These are phyloP conservation scores for Amphimallon solstitiale DNA, from an alignment of 2,888 invertebrate species.

Conservation along the genomic window DNA sequence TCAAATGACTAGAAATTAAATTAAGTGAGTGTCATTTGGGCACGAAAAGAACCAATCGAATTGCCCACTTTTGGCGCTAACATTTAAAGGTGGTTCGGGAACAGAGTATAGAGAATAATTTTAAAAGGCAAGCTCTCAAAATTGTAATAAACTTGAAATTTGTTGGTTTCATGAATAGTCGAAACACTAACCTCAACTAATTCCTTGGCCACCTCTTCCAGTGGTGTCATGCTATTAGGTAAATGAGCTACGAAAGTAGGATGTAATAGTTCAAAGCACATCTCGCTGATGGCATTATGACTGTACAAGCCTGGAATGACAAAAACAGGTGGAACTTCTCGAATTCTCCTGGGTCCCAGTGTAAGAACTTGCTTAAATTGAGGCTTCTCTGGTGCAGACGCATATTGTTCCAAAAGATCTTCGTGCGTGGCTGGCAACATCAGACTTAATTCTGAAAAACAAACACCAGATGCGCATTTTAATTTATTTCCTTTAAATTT, in stretches of 20 bases:
- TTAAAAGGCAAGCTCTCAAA: no score
- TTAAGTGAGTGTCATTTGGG: no score
- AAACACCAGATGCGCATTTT: not conserved
- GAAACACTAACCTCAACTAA: constrained; percentile 52
- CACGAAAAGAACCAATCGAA: no score
- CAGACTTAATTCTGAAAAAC: constrained; percentile 54
- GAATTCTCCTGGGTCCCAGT: constrained; percentile 56
- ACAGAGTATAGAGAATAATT: no score
- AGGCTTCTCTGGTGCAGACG: constrained; percentile 52
- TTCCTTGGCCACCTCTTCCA: constrained; percentile 54
- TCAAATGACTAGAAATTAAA: no score
- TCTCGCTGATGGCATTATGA: constrained; percentile 50
- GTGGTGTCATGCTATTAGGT: constrained; percentile 50
- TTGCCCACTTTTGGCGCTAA: no score
- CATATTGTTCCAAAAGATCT: constrained; percentile 51
- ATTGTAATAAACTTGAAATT: no score
- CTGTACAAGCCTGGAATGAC: constrained; percentile 61
- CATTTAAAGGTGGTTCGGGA: no score
- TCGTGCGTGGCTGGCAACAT: constrained; percentile 55
- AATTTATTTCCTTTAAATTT: not conserved
- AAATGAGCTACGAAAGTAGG: constrained; percentile 60
- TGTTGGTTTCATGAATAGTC: no score
- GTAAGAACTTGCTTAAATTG: constrained; percentile 58
- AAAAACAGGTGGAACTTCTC: constrained; percentile 61
- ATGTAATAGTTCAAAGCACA: constrained; percentile 56